phyloP scores from a whole-genome alignment of 2,113 vertebrate genomes.

The Boulengeromyrus knoepffleri region DNA sequence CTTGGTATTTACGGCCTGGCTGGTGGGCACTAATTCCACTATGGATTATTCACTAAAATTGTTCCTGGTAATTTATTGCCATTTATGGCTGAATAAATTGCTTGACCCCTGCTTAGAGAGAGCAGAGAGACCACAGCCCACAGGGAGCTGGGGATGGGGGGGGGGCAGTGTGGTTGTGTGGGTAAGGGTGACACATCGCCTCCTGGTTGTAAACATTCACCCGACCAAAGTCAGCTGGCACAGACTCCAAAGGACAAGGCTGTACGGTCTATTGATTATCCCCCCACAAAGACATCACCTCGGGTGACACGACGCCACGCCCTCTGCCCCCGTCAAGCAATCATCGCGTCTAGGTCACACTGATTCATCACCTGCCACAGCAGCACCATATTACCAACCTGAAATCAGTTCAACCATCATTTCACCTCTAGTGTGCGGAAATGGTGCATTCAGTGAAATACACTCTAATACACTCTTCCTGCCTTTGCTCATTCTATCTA shows the following conservation, averaged over 20 bases:
- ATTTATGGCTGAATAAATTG: conserved; percentile 60
- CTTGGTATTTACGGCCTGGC: conserved; percentile 54
- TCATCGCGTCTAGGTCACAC: background rate
- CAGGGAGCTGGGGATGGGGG: conserved; percentile 39
- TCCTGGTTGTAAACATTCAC: conserved; percentile 39
- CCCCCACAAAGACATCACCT: conserved; percentile 41
- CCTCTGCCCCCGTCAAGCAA: background rate
- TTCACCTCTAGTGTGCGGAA: background rate
- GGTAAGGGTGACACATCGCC: conserved; percentile 37
- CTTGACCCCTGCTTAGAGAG: conserved; percentile 53
- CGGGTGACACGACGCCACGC: background rate
- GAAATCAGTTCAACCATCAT: background rate
- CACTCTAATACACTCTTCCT: background rate
- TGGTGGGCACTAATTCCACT: conserved; percentile 49
- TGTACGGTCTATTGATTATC: conserved; percentile 47
- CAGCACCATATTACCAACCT: background rate
- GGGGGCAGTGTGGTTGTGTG: conserved; percentile 21
- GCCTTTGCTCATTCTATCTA: background rate
- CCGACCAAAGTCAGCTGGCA: conserved; percentile 27
- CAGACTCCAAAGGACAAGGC: conserved; percentile 52
- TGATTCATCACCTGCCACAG: conserved; percentile 18
- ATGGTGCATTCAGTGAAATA: background rate
- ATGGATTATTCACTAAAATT: conserved; percentile 70
- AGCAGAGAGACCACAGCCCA: conserved; percentile 25
- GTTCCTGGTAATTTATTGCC: conserved; percentile 59